phyloP scores from a whole-genome alignment of 2,888 invertebrate species.

The Netelia fuscicornis region DNA sequence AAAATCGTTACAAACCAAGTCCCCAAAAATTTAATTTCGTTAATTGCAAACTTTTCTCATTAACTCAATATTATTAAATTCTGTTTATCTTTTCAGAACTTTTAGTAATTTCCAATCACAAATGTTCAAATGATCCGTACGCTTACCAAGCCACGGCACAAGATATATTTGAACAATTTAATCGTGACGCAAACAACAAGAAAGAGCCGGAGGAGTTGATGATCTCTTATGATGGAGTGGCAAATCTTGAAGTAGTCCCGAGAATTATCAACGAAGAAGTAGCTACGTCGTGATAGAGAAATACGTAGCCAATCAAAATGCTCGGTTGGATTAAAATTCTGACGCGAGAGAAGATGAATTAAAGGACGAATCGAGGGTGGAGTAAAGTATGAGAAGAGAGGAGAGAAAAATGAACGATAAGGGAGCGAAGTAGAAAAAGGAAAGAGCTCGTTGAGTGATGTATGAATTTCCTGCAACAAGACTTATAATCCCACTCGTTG shows the following conservation, averaged over 20 bases:
- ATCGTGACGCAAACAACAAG: constrained; percentile 35
- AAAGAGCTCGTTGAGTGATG: background rate
- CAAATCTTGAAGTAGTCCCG: constrained; percentile 24
- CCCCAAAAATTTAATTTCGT: no score
- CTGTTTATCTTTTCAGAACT: no score
- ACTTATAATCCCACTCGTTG: background rate
- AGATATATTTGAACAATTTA: constrained; percentile 24
- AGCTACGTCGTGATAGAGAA: background rate
- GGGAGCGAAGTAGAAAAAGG: no score
- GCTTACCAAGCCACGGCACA: constrained; percentile 10
- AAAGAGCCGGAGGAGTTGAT: no score
- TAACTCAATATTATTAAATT: no score
- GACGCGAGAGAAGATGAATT: constrained; percentile 25
- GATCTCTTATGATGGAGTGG: constrained; percentile 20
- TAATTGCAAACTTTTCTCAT: no score
- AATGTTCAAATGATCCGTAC: background rate
- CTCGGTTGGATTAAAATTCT: constrained; percentile 15
- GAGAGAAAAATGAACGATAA: background rate
- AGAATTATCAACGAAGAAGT: background rate
- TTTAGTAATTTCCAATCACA: no score
- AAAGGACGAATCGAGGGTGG: background rate
- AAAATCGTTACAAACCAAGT: no score
- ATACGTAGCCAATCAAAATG: background rate
- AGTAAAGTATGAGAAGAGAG: background rate
- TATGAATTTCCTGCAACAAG: background rate